These are phyloP conservation scores for Crotalus viridis DNA, from an alignment of 2,113 vertebrate genomes.

Conservation along the genomic window DNA sequence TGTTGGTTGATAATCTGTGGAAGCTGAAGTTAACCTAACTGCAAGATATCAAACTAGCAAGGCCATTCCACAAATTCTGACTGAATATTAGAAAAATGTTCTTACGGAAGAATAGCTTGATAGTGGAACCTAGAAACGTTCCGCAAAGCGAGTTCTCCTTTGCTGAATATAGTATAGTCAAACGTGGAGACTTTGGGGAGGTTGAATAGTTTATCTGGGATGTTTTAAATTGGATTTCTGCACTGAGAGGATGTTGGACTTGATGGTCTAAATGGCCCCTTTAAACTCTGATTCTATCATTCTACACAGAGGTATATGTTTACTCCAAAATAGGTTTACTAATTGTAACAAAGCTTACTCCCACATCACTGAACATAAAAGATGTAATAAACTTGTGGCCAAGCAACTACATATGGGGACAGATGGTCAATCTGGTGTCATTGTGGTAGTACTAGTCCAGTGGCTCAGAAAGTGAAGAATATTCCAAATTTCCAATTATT, in stretches of 20 bases:
- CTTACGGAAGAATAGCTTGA: neutral
- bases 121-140: neutral
- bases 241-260: neutral
- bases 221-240: neutral
- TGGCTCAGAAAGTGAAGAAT: neutral
- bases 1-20: neutral
- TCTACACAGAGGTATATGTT: neutral
- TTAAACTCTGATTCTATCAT: neutral
- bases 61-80: neutral
- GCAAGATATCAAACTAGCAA: neutral
- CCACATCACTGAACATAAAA: neutral
- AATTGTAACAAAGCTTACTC: neutral
- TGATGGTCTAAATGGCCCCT: neutral
- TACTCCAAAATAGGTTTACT: neutral
- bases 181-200: neutral
- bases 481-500: neutral
- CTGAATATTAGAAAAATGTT: neutral
- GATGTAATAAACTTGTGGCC: too few relatives aligned
- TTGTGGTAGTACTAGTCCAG: neutral
- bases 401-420: neutral
- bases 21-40: neutral
- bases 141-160: neutral
- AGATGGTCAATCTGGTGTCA: neutral
- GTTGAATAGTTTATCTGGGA: neutral
- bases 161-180: neutral